Percentiles rank a stretch among this genome's conserved stretches.
These are phyloP conservation scores for Anastatus disparis DNA, from an alignment of 1,140 invertebrate species.

Conservation along the genomic window DNA sequence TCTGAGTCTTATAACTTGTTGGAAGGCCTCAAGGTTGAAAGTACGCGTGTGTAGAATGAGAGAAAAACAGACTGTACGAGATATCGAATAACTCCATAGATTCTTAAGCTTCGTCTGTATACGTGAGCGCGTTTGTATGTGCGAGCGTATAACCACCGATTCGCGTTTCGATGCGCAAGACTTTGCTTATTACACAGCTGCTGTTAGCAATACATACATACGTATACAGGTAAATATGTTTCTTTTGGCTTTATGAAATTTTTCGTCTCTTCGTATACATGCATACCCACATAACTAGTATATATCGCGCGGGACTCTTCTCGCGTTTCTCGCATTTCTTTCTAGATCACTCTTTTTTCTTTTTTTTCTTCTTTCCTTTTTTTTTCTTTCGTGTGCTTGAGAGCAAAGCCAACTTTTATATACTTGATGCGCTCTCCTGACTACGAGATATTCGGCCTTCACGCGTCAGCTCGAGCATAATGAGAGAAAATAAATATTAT, in stretches of 20 bases:
- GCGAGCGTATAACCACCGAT: no score
- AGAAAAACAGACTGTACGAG: no score
- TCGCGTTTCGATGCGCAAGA: no score
- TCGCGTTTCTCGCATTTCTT: conserved; percentile 54
- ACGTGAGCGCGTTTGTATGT: no score
- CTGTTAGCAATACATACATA: neutral
- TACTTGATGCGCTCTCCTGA: neutral
- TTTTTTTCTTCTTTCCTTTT: no score
- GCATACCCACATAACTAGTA: conserved; percentile 30
- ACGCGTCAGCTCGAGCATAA: conserved; percentile 7
- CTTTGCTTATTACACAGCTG: no score
- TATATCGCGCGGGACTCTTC: conserved; percentile 43
- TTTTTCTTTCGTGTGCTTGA: no score
- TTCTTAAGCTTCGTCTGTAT: no score
- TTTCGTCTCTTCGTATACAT: conserved; percentile 35
- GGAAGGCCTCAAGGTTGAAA: neutral
- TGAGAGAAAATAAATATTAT: neutral
- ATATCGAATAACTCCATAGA: no score
- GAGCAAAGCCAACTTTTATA: no score
- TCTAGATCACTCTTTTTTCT: neutral
- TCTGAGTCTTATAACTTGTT: neutral
- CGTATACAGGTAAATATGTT: neutral
- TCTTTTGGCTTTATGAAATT: conserved; percentile 3
- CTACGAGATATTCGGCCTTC: conserved; percentile 44
- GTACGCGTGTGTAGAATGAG: no score